Conservation (phyloP, 2,113 vertebrate genomes). For the Egretta garzetta region DNA sequence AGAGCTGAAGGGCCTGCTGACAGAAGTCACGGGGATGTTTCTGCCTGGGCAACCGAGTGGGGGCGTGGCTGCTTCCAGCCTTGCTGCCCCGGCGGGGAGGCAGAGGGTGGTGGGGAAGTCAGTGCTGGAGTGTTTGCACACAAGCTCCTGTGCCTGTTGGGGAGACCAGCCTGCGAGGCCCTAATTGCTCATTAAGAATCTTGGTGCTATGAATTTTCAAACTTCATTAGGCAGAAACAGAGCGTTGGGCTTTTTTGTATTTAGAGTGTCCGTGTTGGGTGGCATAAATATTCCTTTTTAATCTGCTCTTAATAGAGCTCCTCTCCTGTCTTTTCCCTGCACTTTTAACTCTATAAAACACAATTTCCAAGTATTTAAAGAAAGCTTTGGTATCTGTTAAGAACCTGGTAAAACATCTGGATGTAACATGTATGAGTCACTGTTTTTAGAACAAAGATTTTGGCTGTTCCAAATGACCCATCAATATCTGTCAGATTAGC, state of each 20-base stretch:
- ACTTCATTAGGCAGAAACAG: conserved; percentile 4
- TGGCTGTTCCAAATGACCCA: conserved; percentile 14
- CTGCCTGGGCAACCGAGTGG: background rate
- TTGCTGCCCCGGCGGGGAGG: fast-evolving
- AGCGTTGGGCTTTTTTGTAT: background rate
- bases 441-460: conserved; percentile 19
- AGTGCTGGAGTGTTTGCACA: background rate
- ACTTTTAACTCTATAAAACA: background rate
- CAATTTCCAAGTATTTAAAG: background rate
- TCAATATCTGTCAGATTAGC: conserved; percentile 49
- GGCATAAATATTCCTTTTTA: background rate
- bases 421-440: background rate
- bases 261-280: background rate
- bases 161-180: background rate
- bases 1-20: background rate
- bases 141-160: background rate
- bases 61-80: background rate
- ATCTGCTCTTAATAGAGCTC: background rate
- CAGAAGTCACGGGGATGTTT: background rate
- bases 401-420: background rate
- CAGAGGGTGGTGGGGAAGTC: background rate
- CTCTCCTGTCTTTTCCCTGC: background rate
- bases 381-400: background rate
- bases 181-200: background rate
- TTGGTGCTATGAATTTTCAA: background rate